Percentiles rank a stretch among this genome's conserved stretches.
phyloP scores from a whole-genome alignment of 92 coral and sea anemone genomes.

The Pocillopora meandrina region DNA sequence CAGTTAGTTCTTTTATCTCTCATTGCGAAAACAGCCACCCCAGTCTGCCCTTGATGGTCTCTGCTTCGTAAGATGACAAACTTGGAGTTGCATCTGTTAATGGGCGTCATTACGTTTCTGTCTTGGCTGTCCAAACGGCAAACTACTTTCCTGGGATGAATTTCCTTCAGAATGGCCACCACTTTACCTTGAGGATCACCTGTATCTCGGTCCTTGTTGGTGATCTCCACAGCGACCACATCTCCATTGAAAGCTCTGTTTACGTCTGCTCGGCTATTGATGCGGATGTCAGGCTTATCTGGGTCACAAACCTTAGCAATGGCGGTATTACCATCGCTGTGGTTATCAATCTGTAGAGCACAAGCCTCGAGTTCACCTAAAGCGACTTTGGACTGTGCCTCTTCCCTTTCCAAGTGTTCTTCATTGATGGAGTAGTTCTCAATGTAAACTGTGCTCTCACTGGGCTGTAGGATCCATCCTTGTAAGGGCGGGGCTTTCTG shows the following conservation, averaged over 20 bases:
- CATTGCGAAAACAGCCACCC: conserved; percentile 79
- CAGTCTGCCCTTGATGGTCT: conserved; percentile 80
- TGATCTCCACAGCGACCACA: conserved; percentile 78
- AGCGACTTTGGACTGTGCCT: conserved; percentile 35
- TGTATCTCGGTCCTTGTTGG: conserved; percentile 11
- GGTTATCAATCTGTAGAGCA: conserved; percentile 61
- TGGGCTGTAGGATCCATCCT: conserved; percentile 78
- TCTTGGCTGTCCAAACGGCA: conserved; percentile 78
- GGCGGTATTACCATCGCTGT: conserved; percentile 70
- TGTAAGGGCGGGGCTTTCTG: conserved; percentile 32
- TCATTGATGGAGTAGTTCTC: conserved; percentile 55
- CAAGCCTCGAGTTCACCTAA: conserved; percentile 68
- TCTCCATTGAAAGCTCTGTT: conserved; percentile 92
- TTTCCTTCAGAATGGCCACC: conserved; percentile 64
- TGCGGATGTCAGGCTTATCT: conserved; percentile 53
- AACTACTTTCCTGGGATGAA: conserved; percentile 76
- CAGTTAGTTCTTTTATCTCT: conserved; percentile 57
- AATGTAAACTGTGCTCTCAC: conserved; percentile 61
- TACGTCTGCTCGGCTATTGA: conserved; percentile 68
- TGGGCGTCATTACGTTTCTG: conserved; percentile 86
- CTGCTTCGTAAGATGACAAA: conserved; percentile 83
- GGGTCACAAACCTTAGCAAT: conserved; percentile 68
- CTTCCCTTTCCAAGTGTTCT: conserved; percentile 60
- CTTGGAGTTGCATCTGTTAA: conserved; percentile 80
- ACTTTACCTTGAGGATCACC: conserved; percentile 73